Conservation (phyloP, 2,797 vertebrate species). For the Cossypha caffra region DNA sequence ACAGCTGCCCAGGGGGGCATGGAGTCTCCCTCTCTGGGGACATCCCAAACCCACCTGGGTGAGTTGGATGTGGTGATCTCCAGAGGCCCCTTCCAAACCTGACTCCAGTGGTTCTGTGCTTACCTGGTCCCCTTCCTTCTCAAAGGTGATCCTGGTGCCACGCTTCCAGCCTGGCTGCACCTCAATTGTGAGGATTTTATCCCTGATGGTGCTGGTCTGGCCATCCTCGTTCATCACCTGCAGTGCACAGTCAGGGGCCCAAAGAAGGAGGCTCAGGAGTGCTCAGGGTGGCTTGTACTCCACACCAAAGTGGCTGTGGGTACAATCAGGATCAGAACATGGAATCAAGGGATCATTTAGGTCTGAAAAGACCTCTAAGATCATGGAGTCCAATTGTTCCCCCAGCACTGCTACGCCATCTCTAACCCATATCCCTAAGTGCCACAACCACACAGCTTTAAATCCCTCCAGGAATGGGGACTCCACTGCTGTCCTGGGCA, state of each 20-base stretch:
- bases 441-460: background rate
- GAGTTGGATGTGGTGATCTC: background rate
- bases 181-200: constrained; percentile 89
- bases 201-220: constrained; percentile 86
- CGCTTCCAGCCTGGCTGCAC: constrained; percentile 90
- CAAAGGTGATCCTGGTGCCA: constrained; percentile 87
- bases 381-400: background rate
- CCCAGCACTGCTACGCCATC: background rate
- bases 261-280: background rate
- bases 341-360: background rate
- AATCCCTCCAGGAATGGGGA: background rate
- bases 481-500: background rate
- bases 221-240: constrained; percentile 93
- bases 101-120: accelerated
- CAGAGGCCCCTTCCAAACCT: background rate
- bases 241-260: background rate
- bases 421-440: background rate
- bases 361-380: background rate
- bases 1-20: background rate
- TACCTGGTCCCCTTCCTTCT: constrained; percentile 94
- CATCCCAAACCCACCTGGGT: background rate
- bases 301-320: background rate
- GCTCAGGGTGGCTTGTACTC: background rate
- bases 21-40: background rate
- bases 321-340: background rate